A percentile compares a stretch with the other conserved stretches of the same genome.
These are phyloP conservation scores for Acomys russatus DNA, from an alignment of 2,797 vertebrate species.

Conservation along the genomic window DNA sequence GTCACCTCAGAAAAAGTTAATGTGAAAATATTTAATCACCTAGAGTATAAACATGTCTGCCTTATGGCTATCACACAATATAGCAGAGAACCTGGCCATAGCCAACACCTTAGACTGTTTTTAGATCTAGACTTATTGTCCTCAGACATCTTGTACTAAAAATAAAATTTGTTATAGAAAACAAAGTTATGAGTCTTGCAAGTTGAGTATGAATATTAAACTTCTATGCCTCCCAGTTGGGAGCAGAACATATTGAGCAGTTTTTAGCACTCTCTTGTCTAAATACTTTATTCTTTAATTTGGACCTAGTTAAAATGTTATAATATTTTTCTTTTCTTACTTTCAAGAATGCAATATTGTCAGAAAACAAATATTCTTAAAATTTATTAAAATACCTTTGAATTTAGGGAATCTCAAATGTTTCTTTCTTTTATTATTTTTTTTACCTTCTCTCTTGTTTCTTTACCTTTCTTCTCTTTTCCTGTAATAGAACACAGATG, in stretches of 20 bases:
- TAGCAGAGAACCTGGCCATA: neutral
- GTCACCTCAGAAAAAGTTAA: neutral
- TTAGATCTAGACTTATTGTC: neutral
- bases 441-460: neutral
- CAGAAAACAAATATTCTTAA: neutral
- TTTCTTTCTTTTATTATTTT: neutral
- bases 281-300: neutral
- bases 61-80: neutral
- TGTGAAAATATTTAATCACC: neutral
- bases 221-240: neutral
- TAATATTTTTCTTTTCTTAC: neutral
- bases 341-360: neutral
- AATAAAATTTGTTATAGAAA: neutral
- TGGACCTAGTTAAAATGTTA: neutral
- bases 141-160: neutral
- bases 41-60: rapidly evolving
- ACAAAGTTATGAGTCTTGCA: neutral
- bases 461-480: neutral
- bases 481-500: neutral
- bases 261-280: neutral
- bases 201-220: neutral
- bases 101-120: neutral
- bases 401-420: neutral
- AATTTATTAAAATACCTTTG: neutral
- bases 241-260: neutral